Conservation (phyloP, 2,113 vertebrate species). For the Emydura subglobosa region DNA sequence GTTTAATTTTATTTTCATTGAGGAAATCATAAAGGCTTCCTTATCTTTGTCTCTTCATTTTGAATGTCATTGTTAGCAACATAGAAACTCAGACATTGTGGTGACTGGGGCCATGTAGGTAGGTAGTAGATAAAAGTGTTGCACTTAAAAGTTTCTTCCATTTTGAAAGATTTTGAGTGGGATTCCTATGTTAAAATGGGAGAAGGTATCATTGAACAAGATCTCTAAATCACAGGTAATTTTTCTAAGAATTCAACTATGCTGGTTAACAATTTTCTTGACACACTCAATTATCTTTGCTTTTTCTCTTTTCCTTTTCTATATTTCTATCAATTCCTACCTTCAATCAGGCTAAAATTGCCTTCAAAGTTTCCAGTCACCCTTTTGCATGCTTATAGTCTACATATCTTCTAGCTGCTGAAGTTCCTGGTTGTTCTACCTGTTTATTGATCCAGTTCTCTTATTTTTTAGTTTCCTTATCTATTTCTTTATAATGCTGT, state of each 20-base stretch:
- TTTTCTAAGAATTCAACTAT: not conserved
- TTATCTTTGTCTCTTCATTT: not conserved
- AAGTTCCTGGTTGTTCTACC: not conserved
- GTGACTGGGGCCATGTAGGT: not conserved
- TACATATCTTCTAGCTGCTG: not conserved
- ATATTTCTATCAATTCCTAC: not conserved
- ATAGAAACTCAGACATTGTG: not conserved
- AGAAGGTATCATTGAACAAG: not conserved
- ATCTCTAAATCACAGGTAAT: not conserved
- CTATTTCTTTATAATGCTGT: not conserved
- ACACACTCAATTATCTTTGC: not conserved
- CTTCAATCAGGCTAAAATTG: not conserved
- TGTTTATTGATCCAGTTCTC: not conserved
- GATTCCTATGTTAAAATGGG: not conserved
- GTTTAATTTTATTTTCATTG: not conserved
- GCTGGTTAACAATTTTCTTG: not conserved
- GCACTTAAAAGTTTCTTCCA: not conserved
- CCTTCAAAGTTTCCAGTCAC: not conserved
- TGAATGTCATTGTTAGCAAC: not conserved
- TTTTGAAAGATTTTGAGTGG: not conserved
- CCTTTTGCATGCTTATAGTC: not conserved
- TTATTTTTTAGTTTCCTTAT: not conserved
- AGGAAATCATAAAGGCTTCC: not conserved
- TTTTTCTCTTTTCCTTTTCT: not conserved
- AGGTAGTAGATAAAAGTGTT: not conserved